Evolutionary conservation across 2,797 vertebrate species (phyloP), one percentile per base, ranked within the genome.

Genomic region (Chelmon rostratus): DNA sequence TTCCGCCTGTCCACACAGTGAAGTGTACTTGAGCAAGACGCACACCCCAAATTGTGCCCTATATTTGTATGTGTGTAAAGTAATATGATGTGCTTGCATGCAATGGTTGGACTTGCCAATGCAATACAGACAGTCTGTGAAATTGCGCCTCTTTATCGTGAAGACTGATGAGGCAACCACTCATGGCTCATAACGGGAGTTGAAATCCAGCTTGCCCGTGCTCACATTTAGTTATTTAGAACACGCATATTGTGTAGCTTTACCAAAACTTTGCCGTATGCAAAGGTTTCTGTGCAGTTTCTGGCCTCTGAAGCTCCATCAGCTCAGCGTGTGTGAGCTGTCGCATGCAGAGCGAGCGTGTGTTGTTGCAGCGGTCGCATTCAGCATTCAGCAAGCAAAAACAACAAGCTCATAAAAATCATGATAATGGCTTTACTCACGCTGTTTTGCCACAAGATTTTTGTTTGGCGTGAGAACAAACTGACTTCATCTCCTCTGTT

Each of bases 241-340:
- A 16, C n/a, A n/a, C n/a, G n/a, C n/a, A n/a, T n/a, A n/a, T n/a
- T n/a, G n/a, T n/a, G n/a, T n/a, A n/a, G n/a, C n/a, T n/a, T n/a
- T n/a, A n/a, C n/a, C 8, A 10, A 52, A 52, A 23, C 33, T 7
- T 10, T 15, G 13, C n/a, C n/a, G n/a, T 16, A 4, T 52, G 19
- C 52, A 42, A 1, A 18, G n/a, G 16, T 42, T 25, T 42, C 35
- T 35, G 6, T 40, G 21, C 28, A 31, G 28, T 31, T 31, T 71
- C 12, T 21, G 15, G 56, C 23, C 37, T 19, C 11, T 13, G 33
- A 37, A 61, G 8, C 9, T 49, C 42, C 23, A 52, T 44, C 56
- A 44, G 21, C 31, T 23, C 47, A 44, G 15, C 23, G 68, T 75
- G 15, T n/a, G 33, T 23, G 38, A 73, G 21, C 49, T 62, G 71